phyloP scores from a whole-genome alignment of 2,888 invertebrate species.

The Stictocephala bisonia region DNA sequence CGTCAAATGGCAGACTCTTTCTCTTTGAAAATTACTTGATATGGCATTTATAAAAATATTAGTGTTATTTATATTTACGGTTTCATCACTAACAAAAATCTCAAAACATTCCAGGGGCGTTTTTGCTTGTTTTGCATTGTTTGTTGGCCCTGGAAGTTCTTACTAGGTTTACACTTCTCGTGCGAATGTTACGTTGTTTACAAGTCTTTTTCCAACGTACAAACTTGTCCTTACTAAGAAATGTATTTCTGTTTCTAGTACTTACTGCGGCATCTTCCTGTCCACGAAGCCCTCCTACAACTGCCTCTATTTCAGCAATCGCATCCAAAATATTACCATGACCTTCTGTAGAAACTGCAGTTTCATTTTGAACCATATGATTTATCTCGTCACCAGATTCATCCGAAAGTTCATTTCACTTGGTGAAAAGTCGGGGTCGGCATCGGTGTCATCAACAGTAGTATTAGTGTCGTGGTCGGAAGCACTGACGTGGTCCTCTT shows the following conservation, averaged over 20 bases:
- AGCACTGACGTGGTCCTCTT: slow-evolving; percentile 26
- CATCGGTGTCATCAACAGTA: slow-evolving; percentile 8
- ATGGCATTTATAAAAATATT: slow-evolving; percentile 26
- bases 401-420: neutral
- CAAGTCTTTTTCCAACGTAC: slow-evolving; percentile 9
- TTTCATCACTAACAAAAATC: slow-evolving; percentile 17
- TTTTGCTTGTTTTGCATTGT: slow-evolving; percentile 26
- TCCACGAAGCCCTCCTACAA: slow-evolving; percentile 25
- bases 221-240: slow-evolving; percentile 19
- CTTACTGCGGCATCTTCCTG: slow-evolving; percentile 20
- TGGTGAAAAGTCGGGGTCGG: slow-evolving; percentile 19
- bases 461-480: slow-evolving; percentile 15
- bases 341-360: slow-evolving; percentile 22
- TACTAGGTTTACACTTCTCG: slow-evolving; percentile 22
- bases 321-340: slow-evolving; percentile 3
- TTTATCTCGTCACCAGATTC: slow-evolving; percentile 28
- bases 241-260: slow-evolving; percentile 33
- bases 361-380: slow-evolving; percentile 22
- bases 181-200: slow-evolving; percentile 9
- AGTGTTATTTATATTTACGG: slow-evolving; percentile 34
- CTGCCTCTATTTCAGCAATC: slow-evolving; percentile 13
- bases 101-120: slow-evolving; percentile 36
- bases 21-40: slow-evolving; percentile 10
- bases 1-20: slow-evolving; percentile 21
- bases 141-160: slow-evolving; percentile 36